A percentile compares a stretch with the other conserved stretches of the same genome.
Conservation (phyloP, 2,888 invertebrate genomes). For the Polydrusus cervinus region DNA sequence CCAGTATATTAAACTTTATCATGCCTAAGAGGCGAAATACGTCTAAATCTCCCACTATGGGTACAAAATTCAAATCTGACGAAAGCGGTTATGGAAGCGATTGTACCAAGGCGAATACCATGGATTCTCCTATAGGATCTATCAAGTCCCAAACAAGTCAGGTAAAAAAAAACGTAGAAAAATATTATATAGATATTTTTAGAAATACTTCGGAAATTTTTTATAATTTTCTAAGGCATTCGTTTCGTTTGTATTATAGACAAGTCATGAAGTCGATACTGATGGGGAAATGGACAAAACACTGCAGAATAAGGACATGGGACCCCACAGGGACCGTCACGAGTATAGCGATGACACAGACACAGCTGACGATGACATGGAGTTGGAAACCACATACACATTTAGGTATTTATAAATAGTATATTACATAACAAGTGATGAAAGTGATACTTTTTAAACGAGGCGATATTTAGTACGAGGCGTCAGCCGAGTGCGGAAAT, state of each 20-base stretch:
- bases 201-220: too few relatives aligned
- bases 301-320: conserved; percentile 28
- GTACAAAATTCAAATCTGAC: conserved; percentile 67
- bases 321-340: conserved; percentile 23
- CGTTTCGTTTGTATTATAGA: conserved; percentile 20
- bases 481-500: too few relatives aligned
- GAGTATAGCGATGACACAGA: conserved; percentile 58
- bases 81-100: conserved; percentile 78
- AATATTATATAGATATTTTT: background rate
- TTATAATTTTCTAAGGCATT: background rate
- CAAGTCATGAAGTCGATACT: conserved; percentile 46
- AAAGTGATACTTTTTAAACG: too few relatives aligned
- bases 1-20: conserved; percentile 66
- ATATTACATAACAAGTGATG: too few relatives aligned
- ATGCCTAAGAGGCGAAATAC: conserved; percentile 63
- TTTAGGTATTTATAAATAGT: conserved; percentile 41
- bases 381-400: conserved; percentile 56
- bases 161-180: conserved; percentile 26
- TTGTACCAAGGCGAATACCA: conserved; percentile 73
- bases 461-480: too few relatives aligned
- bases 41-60: conserved; percentile 60
- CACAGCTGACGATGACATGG: conserved; percentile 64
- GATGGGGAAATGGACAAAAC: conserved; percentile 50
- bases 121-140: conserved; percentile 73
- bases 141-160: conserved; percentile 62